Conservation (phyloP, 1,140 invertebrate species). For the Listronotus bonariensis region DNA sequence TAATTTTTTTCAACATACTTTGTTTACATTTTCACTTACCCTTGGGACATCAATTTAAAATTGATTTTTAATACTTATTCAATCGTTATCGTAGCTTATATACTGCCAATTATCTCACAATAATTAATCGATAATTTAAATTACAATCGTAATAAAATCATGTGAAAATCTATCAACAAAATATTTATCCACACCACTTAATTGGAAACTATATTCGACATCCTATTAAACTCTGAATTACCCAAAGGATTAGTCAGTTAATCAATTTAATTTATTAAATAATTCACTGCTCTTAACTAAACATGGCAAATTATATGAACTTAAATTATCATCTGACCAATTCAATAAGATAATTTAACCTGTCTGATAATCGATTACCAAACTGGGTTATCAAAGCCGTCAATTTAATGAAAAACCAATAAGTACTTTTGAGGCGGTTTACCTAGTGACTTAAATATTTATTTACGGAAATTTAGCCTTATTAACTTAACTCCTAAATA, state of each 20-base stretch:
- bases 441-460: slow-evolving; percentile 14
- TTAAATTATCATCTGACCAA: too few species aligned
- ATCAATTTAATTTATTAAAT: slow-evolving; percentile 10
- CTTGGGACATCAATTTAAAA: too few species aligned
- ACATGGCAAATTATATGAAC: too few species aligned
- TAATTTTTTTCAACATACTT: too few species aligned
- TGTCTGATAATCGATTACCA: background rate
- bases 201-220: slow-evolving; percentile 12
- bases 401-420: slow-evolving; percentile 15
- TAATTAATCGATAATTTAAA: too few species aligned
- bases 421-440: slow-evolving; percentile 14
- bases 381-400: slow-evolving; percentile 14
- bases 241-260: slow-evolving; percentile 7
- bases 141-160: too few species aligned
- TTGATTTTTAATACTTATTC: too few species aligned
- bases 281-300: too few species aligned
- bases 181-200: slow-evolving; percentile 17
- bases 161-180: background rate
- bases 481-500: background rate
- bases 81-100: too few species aligned
- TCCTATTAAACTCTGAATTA: slow-evolving; percentile 5
- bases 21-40: too few species aligned
- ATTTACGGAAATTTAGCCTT: background rate
- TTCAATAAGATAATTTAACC: background rate
- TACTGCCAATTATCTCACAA: too few species aligned